Evolutionary conservation across 1,140 invertebrate species (phyloP).

Genomic region (Berghia stephanieae): DNA sequence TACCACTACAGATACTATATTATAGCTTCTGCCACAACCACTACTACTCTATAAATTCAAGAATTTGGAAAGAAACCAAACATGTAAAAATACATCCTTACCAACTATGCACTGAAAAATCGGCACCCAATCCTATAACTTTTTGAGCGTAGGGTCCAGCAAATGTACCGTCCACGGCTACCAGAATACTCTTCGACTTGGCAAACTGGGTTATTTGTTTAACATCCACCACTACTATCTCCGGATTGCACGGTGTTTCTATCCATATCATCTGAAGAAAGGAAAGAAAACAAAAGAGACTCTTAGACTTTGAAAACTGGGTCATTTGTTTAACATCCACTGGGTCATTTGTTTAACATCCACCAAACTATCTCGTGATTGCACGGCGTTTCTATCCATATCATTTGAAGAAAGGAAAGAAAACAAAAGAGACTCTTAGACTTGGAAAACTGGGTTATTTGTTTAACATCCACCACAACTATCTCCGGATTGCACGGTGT

Average conservation of each 20-base stretch:
- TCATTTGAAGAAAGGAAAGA: background rate
- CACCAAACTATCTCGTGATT: too few relatives aligned
- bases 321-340: too few relatives aligned
- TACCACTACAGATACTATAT: background rate
- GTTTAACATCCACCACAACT: slow-evolving; percentile 87
- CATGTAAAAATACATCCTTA: background rate
- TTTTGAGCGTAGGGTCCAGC: slow-evolving; percentile 87
- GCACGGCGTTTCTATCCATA: too few relatives aligned
- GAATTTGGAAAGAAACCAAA: background rate
- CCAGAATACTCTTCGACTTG: slow-evolving; percentile 74
- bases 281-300: background rate
- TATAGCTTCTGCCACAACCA: background rate
- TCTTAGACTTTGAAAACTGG: background rate
- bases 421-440: slow-evolving; percentile 72
- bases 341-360: slow-evolving; percentile 85
- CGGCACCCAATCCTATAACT: slow-evolving; percentile 75
- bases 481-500: slow-evolving; percentile 93
- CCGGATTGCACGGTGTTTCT: slow-evolving; percentile 95
- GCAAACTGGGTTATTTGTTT: slow-evolving; percentile 75
- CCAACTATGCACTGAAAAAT: slow-evolving; percentile 64
- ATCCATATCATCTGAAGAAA: slow-evolving; percentile 85
- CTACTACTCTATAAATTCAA: background rate
- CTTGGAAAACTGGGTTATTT: slow-evolving; percentile 75
- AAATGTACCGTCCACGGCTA: slow-evolving; percentile 96
- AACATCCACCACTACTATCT: slow-evolving; percentile 89